Evolutionary conservation across 1,140 invertebrate genomes (phyloP).

Genomic region (Octopus sinensis): DNA sequence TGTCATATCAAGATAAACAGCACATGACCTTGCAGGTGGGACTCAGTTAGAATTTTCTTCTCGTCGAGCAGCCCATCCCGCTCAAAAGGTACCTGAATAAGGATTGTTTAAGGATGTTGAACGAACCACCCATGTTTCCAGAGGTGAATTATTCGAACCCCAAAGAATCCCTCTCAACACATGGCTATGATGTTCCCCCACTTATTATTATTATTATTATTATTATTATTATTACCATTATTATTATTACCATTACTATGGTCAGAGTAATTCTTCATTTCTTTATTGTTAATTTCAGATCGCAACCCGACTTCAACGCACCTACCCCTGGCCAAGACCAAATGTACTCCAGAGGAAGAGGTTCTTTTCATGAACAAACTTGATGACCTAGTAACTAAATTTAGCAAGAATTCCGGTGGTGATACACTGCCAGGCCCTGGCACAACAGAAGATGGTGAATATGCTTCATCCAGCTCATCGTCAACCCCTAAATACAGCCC

Average conservation of each 20-base stretch:
- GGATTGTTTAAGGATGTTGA: too few species aligned
- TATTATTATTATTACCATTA: too few species aligned
- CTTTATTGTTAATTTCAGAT: conserved; percentile 32
- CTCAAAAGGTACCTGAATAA: too few species aligned
- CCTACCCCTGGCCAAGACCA: conserved; percentile 52
- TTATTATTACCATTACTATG: not conserved
- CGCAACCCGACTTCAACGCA: conserved; percentile 45
- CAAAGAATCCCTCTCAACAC: too few species aligned
- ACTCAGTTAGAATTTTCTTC: too few species aligned
- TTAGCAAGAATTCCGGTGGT: not conserved
- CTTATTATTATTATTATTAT: too few species aligned
- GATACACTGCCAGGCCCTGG: not conserved
- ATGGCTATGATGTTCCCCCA: too few species aligned
- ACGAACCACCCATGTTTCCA: too few species aligned
- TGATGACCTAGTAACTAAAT: conserved; percentile 37
- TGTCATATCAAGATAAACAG: too few species aligned
- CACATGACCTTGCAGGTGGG: too few species aligned
- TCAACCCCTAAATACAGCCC: conserved; percentile 1
- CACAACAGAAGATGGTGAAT: not conserved
- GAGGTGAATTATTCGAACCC: too few species aligned
- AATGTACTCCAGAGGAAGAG: conserved; percentile 37
- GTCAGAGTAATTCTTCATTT: conserved; percentile 11
- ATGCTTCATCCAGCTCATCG: not conserved
- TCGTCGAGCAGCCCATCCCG: too few species aligned
- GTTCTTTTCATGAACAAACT: conserved; percentile 39